A percentile compares a stretch with the other conserved stretches of the same genome.
Evolutionary conservation across 1,140 invertebrate species (phyloP).

Genomic region (Drosophila mojavensis): DNA sequence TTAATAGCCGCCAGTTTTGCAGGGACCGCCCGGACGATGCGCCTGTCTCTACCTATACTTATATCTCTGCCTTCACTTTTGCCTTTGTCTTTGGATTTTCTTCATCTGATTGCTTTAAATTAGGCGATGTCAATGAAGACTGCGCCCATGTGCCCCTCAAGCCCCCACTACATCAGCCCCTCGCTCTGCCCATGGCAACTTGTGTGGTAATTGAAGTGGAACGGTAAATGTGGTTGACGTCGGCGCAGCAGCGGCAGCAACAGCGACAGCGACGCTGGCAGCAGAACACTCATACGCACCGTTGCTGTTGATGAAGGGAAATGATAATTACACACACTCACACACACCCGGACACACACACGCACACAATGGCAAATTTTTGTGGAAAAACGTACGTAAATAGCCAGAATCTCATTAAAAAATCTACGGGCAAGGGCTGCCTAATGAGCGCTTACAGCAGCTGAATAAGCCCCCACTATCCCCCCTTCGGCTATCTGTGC

Average conservation of each 20-base stretch:
- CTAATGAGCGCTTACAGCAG: constrained; percentile 55
- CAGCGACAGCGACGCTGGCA: constrained; percentile 10
- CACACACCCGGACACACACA: constrained; percentile 14
- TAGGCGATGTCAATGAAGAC: constrained; percentile 43
- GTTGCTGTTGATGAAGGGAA: constrained; percentile 68
- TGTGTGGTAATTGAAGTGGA: constrained; percentile 55
- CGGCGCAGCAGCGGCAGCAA: constrained; percentile 8
- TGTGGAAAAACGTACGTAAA: constrained; percentile 82
- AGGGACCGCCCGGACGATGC: constrained; percentile 21
- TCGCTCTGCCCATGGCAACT: constrained; percentile 13
- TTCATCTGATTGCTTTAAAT: constrained; percentile 60
- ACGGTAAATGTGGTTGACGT: constrained; percentile 40
- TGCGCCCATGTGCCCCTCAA: neutral
- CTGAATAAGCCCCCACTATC: neutral
- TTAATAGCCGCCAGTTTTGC: constrained; percentile 33
- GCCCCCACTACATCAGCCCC: neutral
- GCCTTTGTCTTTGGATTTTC: constrained; percentile 32
- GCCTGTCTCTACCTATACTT: neutral
- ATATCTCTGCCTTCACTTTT: neutral
- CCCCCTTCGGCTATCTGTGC: neutral
- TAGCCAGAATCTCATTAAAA: constrained; percentile 81
- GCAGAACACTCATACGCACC: constrained; percentile 54
- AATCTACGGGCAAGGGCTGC: constrained; percentile 47
- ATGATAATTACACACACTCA: constrained; percentile 64
- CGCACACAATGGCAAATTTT: constrained; percentile 48